Conservation (phyloP, 2,797 vertebrate genomes). For the Esox lucius region DNA sequence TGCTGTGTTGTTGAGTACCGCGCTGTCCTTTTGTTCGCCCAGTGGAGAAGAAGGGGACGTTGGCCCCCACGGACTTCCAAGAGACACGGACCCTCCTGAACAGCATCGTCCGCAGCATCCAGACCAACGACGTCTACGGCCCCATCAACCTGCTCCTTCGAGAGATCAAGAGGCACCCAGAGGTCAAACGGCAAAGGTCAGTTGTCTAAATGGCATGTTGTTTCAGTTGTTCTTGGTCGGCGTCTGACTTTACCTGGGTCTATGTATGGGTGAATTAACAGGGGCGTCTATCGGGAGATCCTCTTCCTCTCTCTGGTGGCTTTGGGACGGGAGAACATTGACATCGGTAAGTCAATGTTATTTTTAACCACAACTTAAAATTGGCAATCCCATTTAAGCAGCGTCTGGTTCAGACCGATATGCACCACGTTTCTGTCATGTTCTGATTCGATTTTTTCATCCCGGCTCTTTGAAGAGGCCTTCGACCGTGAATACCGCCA, state of each 20-base stretch:
- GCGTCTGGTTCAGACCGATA: neutral
- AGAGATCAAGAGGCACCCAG: slow-evolving; percentile 75
- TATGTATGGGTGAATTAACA: slow-evolving; percentile 46
- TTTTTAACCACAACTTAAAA: neutral
- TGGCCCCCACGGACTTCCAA: slow-evolving; percentile 82
- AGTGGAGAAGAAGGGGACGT: slow-evolving; percentile 83
- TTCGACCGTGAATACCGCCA: slow-evolving; percentile 91
- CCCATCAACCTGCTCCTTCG: slow-evolving; percentile 87
- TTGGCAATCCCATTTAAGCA: neutral
- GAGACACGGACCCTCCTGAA: slow-evolving; percentile 85
- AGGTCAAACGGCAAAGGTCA: slow-evolving; percentile 88
- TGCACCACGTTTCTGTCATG: neutral
- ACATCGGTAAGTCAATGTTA: slow-evolving; percentile 82
- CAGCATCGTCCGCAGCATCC: slow-evolving; percentile 87
- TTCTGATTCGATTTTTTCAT: neutral
- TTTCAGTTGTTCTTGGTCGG: neutral
- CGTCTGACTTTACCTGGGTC: too few species aligned
- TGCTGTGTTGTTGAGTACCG: neutral
- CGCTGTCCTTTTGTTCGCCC: neutral
- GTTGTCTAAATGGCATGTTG: neutral
- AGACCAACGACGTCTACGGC: slow-evolving; percentile 88
- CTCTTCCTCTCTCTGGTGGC: slow-evolving; percentile 91
- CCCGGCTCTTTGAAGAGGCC: slow-evolving; percentile 79
- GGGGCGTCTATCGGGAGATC: slow-evolving; percentile 94
- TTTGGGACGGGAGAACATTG: slow-evolving; percentile 93